Evolutionary conservation across 2,888 invertebrate genomes (phyloP).

Genomic region (Athrips mouffetella): DNA sequence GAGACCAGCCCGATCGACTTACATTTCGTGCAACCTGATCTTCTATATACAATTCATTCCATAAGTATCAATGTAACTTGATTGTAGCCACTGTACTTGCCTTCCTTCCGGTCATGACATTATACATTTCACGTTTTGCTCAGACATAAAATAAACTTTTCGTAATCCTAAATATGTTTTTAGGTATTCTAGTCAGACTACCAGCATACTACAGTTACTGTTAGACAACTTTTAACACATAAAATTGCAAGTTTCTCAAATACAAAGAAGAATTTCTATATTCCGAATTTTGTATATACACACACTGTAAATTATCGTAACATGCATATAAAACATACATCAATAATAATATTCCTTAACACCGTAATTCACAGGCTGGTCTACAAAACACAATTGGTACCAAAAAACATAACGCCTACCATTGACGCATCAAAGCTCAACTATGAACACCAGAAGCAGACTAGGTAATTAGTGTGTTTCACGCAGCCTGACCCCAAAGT

Average conservation of each 20-base stretch:
- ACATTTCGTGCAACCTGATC: conserved; percentile 4
- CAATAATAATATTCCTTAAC: no score
- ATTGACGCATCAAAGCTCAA: not conserved
- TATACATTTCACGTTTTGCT: not conserved
- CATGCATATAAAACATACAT: no score
- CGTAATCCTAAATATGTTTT: not conserved
- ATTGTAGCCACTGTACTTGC: not conserved
- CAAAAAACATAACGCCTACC: not conserved
- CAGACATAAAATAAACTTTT: not conserved
- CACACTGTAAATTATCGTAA: no score
- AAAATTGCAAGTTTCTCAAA: not conserved
- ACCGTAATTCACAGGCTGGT: no score
- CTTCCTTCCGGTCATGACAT: not conserved
- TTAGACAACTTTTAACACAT: not conserved
- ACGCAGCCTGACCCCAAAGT: conserved; percentile 1
- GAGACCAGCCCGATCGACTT: conserved; percentile 10
- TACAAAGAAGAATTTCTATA: no score
- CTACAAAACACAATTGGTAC: not conserved
- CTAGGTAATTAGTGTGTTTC: conserved; percentile 6
- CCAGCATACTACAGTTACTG: not conserved
- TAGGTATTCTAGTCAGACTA: conserved; percentile 1
- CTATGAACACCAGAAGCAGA: not conserved
- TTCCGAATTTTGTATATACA: no score
- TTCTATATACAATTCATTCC: not conserved
- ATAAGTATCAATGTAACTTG: not conserved